A percentile compares a stretch with the other conserved stretches of the same genome.
phyloP scores from a whole-genome alignment of 2,888 invertebrate genomes.

The Trypoxylon attenuatum region DNA sequence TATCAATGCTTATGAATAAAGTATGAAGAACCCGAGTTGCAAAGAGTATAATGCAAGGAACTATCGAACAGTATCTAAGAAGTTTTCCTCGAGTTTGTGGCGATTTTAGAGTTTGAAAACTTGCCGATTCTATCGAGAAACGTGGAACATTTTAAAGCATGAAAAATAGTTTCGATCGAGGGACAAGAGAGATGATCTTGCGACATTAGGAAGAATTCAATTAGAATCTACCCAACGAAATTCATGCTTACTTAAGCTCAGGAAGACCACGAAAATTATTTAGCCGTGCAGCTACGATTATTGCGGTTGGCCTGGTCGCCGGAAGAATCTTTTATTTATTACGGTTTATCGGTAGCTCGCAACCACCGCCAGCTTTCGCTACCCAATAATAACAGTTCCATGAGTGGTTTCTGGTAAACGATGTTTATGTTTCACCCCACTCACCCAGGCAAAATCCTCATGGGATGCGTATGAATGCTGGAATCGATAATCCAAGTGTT shows the following conservation, averaged over 20 bases:
- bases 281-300: not conserved
- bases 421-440: slow-evolving; percentile 21
- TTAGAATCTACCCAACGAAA: not conserved
- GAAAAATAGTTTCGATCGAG: not conserved
- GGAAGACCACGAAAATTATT: not conserved
- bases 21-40: not conserved
- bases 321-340: not conserved
- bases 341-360: not conserved
- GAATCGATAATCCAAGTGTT: slow-evolving; percentile 29
- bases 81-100: not conserved
- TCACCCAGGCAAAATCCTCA: slow-evolving; percentile 20
- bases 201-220: not conserved
- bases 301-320: not conserved
- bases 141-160: not conserved
- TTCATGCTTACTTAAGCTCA: not conserved
- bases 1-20: slow-evolving; percentile 33
- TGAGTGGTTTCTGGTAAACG: slow-evolving; percentile 3
- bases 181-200: not conserved
- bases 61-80: not conserved
- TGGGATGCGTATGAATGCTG: slow-evolving; percentile 20
- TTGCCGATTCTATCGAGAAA: not conserved
- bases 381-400: slow-evolving; percentile 18
- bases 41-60: not conserved
- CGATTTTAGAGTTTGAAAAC: not conserved
- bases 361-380: not conserved